Evolutionary conservation across 2,797 vertebrate genomes (phyloP), one percentile per base, ranked within the genome.

Genomic region (Rhynchonycteris naso): DNA sequence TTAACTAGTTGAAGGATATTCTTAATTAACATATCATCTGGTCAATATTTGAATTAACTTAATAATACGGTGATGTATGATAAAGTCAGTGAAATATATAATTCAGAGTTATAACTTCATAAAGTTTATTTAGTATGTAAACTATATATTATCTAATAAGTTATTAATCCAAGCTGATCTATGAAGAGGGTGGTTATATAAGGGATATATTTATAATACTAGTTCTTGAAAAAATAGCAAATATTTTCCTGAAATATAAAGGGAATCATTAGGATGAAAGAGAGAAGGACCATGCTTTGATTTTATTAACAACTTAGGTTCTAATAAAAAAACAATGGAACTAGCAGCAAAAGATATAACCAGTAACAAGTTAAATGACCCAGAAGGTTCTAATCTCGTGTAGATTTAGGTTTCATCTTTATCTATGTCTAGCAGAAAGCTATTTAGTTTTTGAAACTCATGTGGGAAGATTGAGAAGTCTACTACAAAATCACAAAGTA

Each of bases 81-180:
- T 28, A 82, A n/a, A 52, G 18, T 72, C 54, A 88, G 56, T 82
- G 61, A 83, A 91, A 89, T 54, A 86, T n/a, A 61, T 2, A 47
- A 61, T 82, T 89, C 54, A 71, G 74, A 83, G 38, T 56, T 72
- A 79, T 15, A 90, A 88, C 8, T 82, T 47, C 2, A 84, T 74
- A 74, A 88, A 81, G 78, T 96, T 79, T 65, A 61, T 52, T 91
- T 88, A 94, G 26, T 65, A 18, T 26, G 52, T 63, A 43, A 83
- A 91, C 56, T 69, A 21, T 84, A 43, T 87, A 86, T 68, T 63
- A 89, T n/a, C 58, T 81, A 61, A 91, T 30, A 88, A 54, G 21
- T 89, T 83, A 81, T 28, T 71, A 90, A 92, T 69, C 50, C 58
- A 71, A 91, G 72, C 50, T 38, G n/a, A 26, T 50, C 68, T 18